These are phyloP conservation scores for Leptosomus discolor DNA, from an alignment of 2,113 vertebrate genomes.

Conservation along the genomic window DNA sequence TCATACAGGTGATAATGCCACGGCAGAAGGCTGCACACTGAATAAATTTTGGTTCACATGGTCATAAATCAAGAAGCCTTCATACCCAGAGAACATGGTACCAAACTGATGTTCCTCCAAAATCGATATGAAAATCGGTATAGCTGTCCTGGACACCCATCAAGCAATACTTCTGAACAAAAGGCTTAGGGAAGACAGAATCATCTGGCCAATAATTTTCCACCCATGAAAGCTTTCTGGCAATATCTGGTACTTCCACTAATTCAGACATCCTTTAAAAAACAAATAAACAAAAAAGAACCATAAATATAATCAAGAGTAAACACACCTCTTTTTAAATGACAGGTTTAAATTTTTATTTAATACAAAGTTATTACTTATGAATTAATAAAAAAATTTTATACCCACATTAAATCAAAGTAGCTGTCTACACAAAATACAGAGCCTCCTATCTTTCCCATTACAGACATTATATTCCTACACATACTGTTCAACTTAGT, in stretches of 20 bases:
- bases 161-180: conserved; percentile 98
- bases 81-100: conserved; percentile 99
- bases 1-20: background rate
- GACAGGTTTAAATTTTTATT: background rate
- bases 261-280: conserved; percentile 90
- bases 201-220: conserved; percentile 99
- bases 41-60: background rate
- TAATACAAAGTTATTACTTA: background rate
- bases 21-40: background rate
- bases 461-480: background rate
- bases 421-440: background rate
- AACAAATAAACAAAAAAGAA: background rate
- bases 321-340: background rate
- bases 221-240: conserved; percentile 97
- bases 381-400: background rate
- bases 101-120: conserved; percentile 98
- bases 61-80: background rate
- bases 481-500: background rate
- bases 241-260: conserved; percentile 94
- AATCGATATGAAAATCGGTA: conserved; percentile 99
- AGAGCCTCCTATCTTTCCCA: background rate
- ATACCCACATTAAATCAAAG: background rate
- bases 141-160: conserved; percentile 99
- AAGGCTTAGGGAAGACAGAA: conserved; percentile 97
- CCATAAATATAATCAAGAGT: background rate